phyloP scores from a whole-genome alignment of 2,888 invertebrate species.

The Drosophila kanekoi region DNA sequence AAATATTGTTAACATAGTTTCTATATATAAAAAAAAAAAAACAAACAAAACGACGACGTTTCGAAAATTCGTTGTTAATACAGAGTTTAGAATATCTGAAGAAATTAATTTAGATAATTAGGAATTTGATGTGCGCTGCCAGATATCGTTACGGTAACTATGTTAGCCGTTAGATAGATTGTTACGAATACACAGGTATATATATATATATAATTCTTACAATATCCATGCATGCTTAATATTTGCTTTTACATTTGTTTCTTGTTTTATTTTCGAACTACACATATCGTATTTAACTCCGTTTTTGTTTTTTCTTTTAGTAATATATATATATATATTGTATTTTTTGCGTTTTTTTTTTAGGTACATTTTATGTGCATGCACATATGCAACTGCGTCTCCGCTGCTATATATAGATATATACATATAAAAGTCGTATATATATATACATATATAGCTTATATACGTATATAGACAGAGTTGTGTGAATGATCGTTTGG shows the following conservation, averaged over 20 bases:
- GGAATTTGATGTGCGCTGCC: slow-evolving; percentile 19
- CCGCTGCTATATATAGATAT: slow-evolving; percentile 19
- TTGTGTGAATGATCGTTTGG: slow-evolving; percentile 40
- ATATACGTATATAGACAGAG: slow-evolving; percentile 44
- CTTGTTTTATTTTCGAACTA: slow-evolving; percentile 26
- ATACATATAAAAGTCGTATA: slow-evolving; percentile 4
- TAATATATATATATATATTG: slow-evolving; percentile 17
- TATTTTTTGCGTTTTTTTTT: slow-evolving; percentile 25
- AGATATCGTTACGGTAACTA: slow-evolving; percentile 43
- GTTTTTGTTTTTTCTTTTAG: slow-evolving; percentile 30
- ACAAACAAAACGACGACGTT: background rate
- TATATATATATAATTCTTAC: slow-evolving; percentile 16
- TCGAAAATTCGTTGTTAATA: slow-evolving; percentile 57
- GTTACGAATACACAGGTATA: slow-evolving; percentile 12
- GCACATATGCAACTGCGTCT: slow-evolving; percentile 19
- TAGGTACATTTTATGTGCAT: slow-evolving; percentile 39
- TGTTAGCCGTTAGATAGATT: slow-evolving; percentile 36
- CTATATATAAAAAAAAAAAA: slow-evolving; percentile 1
- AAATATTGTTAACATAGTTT: slow-evolving; percentile 36
- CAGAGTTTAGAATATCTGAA: slow-evolving; percentile 27
- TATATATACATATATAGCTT: slow-evolving; percentile 29
- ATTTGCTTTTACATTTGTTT: slow-evolving; percentile 1
- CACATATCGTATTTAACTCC: slow-evolving; percentile 25
- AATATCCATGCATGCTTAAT: slow-evolving; percentile 26
- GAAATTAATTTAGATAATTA: background rate